A percentile compares a stretch with the other conserved stretches of the same genome.
Evolutionary conservation across 1,140 invertebrate species (phyloP).

Genomic region (Brachionus angularis): DNA sequence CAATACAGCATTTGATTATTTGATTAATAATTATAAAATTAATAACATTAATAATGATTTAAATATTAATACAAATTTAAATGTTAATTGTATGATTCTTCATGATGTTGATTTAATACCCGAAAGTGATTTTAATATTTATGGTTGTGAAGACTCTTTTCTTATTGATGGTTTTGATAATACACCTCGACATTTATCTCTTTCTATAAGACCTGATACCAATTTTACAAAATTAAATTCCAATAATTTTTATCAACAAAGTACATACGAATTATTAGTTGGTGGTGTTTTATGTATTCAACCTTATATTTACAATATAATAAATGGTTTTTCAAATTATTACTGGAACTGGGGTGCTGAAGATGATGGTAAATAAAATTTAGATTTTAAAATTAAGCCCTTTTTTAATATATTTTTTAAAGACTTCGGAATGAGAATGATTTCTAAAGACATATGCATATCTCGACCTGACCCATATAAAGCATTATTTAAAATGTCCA

Average conservation of each 20-base stretch:
- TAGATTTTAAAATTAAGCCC: neutral
- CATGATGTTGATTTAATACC: constrained; percentile 43
- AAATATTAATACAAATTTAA: neutral
- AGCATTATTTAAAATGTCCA: constrained; percentile 19
- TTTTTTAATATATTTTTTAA: neutral
- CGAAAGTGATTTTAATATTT: constrained; percentile 45
- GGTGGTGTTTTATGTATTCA: constrained; percentile 65
- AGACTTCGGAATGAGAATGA: constrained; percentile 20
- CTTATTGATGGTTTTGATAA: neutral
- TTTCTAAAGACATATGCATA: neutral
- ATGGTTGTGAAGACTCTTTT: constrained; percentile 75
- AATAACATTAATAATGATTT: neutral
- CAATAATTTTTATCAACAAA: constrained; percentile 46
- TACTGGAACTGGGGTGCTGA: constrained; percentile 74
- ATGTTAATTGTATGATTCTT: constrained; percentile 17
- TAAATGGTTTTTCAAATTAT: constrained; percentile 86
- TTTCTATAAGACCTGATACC: neutral
- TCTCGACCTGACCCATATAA: neutral
- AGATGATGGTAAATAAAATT: constrained; percentile 49
- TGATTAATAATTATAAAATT: neutral
- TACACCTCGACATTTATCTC: constrained; percentile 4
- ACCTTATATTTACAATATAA: constrained; percentile 65
- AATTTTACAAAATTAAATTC: neutral
- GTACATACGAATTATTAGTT: constrained; percentile 81
- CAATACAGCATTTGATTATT: constrained; percentile 16